These are phyloP conservation scores for Columba livia DNA, from an alignment of 2,113 vertebrate species.

Conservation along the genomic window DNA sequence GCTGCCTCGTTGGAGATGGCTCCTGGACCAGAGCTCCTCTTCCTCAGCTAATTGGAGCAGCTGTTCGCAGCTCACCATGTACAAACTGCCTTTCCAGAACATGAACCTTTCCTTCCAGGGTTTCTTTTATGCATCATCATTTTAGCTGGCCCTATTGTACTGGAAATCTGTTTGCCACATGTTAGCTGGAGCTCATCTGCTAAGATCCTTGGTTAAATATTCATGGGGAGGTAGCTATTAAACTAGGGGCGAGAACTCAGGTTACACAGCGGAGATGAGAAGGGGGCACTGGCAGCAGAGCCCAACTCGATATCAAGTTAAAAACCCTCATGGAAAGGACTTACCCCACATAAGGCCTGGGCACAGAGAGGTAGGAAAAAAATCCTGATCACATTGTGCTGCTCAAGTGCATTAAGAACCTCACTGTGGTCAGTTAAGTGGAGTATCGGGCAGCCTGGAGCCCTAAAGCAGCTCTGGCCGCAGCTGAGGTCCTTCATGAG, in stretches of 20 bases:
- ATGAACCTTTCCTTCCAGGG: background rate
- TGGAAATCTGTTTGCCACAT: conserved; percentile 73
- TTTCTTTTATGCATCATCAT: conserved; percentile 10
- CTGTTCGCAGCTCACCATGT: background rate
- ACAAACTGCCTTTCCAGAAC: background rate
- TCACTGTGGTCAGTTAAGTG: no score
- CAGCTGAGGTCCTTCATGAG: background rate
- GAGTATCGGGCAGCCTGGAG: background rate
- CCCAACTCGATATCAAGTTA: conserved; percentile 8
- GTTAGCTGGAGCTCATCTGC: conserved; percentile 52
- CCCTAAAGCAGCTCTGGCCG: background rate
- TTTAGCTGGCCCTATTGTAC: conserved; percentile 47
- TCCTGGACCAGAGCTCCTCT: background rate
- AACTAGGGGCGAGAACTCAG: conserved; percentile 15
- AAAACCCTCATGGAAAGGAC: background rate
- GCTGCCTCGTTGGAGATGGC: background rate
- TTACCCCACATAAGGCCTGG: background rate
- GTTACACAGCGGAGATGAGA: conserved; percentile 55
- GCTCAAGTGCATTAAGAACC: background rate
- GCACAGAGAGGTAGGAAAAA: background rate
- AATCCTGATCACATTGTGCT: background rate
- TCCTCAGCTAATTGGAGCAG: background rate
- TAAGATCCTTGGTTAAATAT: conserved; percentile 69
- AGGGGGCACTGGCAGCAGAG: background rate
- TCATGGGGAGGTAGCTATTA: conserved; percentile 49